These are phyloP conservation scores for Alauda arvensis DNA, from an alignment of 2,797 vertebrate genomes.

Conservation along the genomic window DNA sequence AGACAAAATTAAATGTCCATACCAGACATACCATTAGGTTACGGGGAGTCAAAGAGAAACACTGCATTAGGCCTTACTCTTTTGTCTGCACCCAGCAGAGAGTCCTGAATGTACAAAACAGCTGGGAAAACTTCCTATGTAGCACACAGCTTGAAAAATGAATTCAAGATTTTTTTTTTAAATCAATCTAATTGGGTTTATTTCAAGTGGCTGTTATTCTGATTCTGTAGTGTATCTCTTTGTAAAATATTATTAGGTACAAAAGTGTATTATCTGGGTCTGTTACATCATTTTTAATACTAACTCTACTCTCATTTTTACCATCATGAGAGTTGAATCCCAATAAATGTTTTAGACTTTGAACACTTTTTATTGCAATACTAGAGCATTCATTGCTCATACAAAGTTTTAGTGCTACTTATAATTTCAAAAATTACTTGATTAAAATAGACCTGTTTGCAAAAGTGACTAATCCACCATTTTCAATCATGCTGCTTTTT, in stretches of 20 bases:
- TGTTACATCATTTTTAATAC: neutral
- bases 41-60: conserved; percentile 26
- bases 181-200: neutral
- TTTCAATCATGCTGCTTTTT: neutral
- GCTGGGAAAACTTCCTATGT: conserved; percentile 62
- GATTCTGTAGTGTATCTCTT: neutral
- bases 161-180: neutral
- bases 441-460: neutral
- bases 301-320: neutral
- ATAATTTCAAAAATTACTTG: neutral
- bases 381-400: neutral
- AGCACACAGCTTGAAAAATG: neutral
- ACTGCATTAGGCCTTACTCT: conserved; percentile 74
- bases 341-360: neutral
- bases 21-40: conserved; percentile 75
- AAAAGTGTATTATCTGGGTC: neutral
- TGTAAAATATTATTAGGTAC: neutral
- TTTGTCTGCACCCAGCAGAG: conserved; percentile 75
- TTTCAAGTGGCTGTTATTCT: conserved; percentile 5
- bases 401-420: neutral
- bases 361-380: neutral
- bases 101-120: conserved; percentile 78
- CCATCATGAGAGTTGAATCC: neutral
- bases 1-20: conserved; percentile 73
- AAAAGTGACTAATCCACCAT: neutral